Evolutionary conservation across 2,797 vertebrate species (phyloP).

Genomic region (Poeciliopsis presidionis): DNA sequence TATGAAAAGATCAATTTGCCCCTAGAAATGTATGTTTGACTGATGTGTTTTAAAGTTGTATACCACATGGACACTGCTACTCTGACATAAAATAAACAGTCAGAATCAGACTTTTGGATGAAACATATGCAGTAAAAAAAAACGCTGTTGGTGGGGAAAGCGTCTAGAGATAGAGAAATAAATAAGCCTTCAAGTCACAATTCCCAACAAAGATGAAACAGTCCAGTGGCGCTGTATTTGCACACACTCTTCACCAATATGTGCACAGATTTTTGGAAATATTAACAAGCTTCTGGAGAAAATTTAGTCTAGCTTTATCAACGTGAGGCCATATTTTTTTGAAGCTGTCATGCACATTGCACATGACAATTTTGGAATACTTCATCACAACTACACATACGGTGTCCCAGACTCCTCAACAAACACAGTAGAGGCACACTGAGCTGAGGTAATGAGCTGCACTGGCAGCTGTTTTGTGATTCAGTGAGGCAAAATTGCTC

Average conservation of each 20-base stretch:
- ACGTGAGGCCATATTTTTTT: not conserved
- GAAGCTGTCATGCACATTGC: not conserved
- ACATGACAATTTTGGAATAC: conserved; percentile 13
- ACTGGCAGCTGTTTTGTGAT: conserved; percentile 64
- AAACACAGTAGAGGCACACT: conserved; percentile 26
- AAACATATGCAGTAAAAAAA: not conserved
- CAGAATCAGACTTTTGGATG: not conserved
- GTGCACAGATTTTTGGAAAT: not conserved
- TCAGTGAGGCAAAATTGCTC: conserved; percentile 62
- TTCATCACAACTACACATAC: conserved; percentile 20
- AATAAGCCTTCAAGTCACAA: not conserved
- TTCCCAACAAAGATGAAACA: not conserved
- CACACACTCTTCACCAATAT: conserved; percentile 1
- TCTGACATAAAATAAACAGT: not conserved
- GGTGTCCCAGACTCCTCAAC: not conserved
- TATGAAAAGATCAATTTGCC: not conserved
- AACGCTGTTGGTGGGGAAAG: not conserved
- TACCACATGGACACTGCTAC: not conserved
- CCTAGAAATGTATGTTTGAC: not conserved
- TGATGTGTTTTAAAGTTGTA: not conserved
- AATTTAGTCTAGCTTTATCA: not conserved
- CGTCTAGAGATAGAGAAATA: not conserved
- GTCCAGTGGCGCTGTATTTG: not conserved
- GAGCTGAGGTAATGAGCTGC: conserved; percentile 67
- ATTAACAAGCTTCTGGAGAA: not conserved